Percentiles rank a stretch among this genome's conserved stretches.
Evolutionary conservation across 2,113 vertebrate genomes (phyloP).

Genomic region (Colius striatus): DNA sequence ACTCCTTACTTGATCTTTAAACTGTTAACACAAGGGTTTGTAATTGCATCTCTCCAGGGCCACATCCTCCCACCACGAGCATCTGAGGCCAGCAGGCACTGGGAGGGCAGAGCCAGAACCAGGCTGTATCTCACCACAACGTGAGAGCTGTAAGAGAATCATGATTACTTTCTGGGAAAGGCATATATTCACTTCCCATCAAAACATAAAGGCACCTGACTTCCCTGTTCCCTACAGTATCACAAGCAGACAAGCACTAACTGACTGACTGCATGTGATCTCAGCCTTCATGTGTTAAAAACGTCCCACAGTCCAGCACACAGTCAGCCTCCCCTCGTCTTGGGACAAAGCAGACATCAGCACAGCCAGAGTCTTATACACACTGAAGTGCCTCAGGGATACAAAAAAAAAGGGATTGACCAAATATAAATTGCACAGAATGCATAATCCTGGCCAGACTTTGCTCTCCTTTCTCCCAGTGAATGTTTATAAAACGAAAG

Average conservation of each 20-base stretch:
- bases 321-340: accelerated
- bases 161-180: background rate
- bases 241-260: background rate
- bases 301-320: accelerated
- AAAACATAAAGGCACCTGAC: background rate
- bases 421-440: background rate
- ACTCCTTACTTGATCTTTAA: background rate
- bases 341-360: background rate
- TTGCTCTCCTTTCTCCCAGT: background rate
- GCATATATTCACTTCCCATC: background rate
- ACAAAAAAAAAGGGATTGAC: too few species aligned
- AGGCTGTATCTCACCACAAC: background rate
- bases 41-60: background rate
- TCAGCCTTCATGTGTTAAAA: background rate
- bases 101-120: background rate
- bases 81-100: background rate
- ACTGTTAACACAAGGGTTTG: background rate
- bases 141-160: accelerated
- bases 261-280: accelerated
- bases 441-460: background rate
- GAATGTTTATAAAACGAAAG: background rate
- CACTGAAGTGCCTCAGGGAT: background rate
- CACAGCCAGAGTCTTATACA: accelerated
- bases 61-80: accelerated
- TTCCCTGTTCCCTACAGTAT: background rate